phyloP scores from a whole-genome alignment of 2,797 vertebrate genomes.

The Scleropages formosus region DNA sequence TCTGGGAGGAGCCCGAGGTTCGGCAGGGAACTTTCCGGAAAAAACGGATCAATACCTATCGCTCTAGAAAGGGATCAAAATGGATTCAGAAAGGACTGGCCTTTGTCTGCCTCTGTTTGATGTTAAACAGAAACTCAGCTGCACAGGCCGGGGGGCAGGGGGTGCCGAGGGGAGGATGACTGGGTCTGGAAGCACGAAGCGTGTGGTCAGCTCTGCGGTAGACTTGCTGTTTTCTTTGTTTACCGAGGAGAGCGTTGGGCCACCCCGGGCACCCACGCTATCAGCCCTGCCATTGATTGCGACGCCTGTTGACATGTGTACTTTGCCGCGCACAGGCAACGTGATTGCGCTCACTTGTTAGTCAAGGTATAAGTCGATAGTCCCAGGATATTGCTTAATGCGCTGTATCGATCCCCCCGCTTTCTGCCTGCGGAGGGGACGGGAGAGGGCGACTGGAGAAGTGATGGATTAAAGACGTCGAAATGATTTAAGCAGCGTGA shows the following conservation, averaged over 20 bases:
- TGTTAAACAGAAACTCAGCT: neutral
- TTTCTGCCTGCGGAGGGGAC: neutral
- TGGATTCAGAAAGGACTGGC: constrained; percentile 1
- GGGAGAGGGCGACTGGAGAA: constrained; percentile 20
- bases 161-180: constrained; percentile 2
- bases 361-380: constrained; percentile 53
- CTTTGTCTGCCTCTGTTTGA: constrained; percentile 28
- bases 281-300: constrained; percentile 45
- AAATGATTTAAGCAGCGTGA: constrained; percentile 36
- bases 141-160: neutral
- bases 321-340: constrained; percentile 34
- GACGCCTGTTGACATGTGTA: constrained; percentile 41
- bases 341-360: constrained; percentile 45
- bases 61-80: constrained; percentile 16
- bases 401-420: constrained; percentile 45
- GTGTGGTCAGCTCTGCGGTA: constrained; percentile 28
- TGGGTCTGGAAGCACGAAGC: neutral
- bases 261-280: constrained; percentile 29
- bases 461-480: constrained; percentile 44
- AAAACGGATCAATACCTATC: constrained; percentile 25
- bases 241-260: constrained; percentile 28
- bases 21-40: neutral
- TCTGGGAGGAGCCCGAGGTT: neutral
- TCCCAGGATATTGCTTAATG: constrained; percentile 58
- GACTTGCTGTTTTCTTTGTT: constrained; percentile 28